phyloP scores from a whole-genome alignment of 2,113 vertebrate genomes.

The Ochotona curzoniae region DNA sequence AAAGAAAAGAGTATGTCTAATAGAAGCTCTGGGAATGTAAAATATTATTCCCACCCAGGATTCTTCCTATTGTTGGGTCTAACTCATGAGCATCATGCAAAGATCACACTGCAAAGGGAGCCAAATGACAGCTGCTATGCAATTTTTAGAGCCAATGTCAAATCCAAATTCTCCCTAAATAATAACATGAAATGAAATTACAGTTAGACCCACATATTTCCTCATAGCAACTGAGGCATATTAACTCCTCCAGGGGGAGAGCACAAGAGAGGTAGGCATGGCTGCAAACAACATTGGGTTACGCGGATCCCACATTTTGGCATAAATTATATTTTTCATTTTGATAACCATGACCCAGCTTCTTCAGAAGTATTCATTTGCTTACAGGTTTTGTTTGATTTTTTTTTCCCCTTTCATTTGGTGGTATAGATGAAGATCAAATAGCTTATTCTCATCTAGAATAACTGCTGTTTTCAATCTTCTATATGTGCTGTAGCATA shows the following conservation, averaged over 20 bases:
- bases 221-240: neutral
- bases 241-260: neutral
- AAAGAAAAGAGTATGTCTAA: neutral
- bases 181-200: constrained; percentile 77
- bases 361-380: constrained; percentile 37
- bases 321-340: constrained; percentile 35
- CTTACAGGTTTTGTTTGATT: constrained; percentile 26
- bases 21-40: constrained; percentile 13
- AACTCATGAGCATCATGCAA: constrained; percentile 45
- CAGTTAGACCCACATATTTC: constrained; percentile 60
- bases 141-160: constrained; percentile 68
- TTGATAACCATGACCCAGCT: neutral
- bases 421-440: constrained; percentile 71
- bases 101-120: constrained; percentile 42
- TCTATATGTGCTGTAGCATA: constrained; percentile 72
- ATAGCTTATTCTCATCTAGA: constrained; percentile 62
- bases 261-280: neutral
- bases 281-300: neutral
- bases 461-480: constrained; percentile 63
- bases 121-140: constrained; percentile 73
- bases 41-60: neutral
- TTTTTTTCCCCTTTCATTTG: constrained; percentile 46
- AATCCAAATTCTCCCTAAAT: constrained; percentile 72
- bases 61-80: constrained; percentile 40
- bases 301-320: neutral